Base-by-base conservation (phyloP, 2,888 invertebrate genomes). In the Yponomeuta cagnagella region DNA sequence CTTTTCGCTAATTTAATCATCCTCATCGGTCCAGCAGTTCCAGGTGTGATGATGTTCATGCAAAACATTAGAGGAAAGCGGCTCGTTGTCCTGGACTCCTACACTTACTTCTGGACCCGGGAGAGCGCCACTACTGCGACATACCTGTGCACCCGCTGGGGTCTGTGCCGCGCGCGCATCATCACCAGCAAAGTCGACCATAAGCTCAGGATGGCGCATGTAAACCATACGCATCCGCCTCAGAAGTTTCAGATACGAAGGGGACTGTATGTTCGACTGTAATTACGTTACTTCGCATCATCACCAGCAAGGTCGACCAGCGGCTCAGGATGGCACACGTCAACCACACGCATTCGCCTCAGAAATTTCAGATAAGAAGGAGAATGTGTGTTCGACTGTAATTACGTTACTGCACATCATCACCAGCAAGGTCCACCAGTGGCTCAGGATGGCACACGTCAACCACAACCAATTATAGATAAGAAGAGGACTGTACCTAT, bases 161-260 rank as follows among this genome's bases (percentile, higher is more conserved):
- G 74, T 5, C 66, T 68, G 6, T 80, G 80, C 70, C 74, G 74
- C n/a, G 75, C 75, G 9, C 69, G 73, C 1, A 73, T 76, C 68
- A 71, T 71, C 23, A 72, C 74, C 37, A 69, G 65, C 37, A 74
- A 72, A n/a, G 64, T 58, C 52, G 52, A 58, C 52, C 52, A 58
- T 1, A 12, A 15, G 15, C 30, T n/a, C 37, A 64, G 1, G 30
- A 63, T 9, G 71, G 66, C 63, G 10, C 70, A 71, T 30, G 71
- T 72, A 37, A 52, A 71, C 8, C 79, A 75, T 71, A 70, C 71
- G 2, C 77, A 77, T 67, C 31, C 52, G 2, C 73, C 72, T 37
- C 77, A 73, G 15, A 75, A 70, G 1, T 77, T 72, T 70, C 10
- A 74, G 3, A 73, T 79, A 2, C 68, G 63, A 15, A 48, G 71